Evolutionary conservation across 1,140 invertebrate genomes (phyloP), one percentile per base, ranked within the genome.

Genomic region (Drosophila lacteicornis): DNA sequence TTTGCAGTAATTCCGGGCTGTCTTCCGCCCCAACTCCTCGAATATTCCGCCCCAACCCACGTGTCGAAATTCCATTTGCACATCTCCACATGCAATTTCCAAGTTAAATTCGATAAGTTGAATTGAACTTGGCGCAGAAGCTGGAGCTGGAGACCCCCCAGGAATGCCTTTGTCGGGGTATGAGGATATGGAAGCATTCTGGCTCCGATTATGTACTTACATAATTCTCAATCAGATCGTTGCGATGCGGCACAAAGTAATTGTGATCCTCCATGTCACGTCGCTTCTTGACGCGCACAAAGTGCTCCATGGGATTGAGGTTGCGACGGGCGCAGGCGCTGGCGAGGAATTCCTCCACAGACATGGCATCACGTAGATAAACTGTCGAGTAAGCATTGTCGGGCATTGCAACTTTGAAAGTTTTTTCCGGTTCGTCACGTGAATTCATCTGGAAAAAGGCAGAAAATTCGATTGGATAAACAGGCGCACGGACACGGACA

Each of bases 251-350:
- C 80, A 98, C 97, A 94, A 98, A 99, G 93, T 98, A 98, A 94
- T 98, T 98, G 91, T 97, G 97, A 93, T 98, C 97, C 93, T 98
- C 97, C 96, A 98, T 98, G 87, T 99, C 98, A 75, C 97, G 95
- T 73, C 97, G 95, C 92, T 98, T 98, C 93, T 98, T 98, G 15
- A 99, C 97, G 63, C 98, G 94, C 15, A 99, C 97, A 94, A 99
- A 99, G 93, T 99, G 98, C 93, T 99, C 98, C 93, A 97, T 96
- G 15, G 98, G 96, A 93, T 97, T 98, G 42, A 99, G 95, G 88
- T 96, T 97, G 92, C 98, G 97, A 75, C 98, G 95, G 49, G 96
- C 96, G 94, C 98, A 99, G 30, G 97, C 98, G 80, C 96, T 96
- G 38, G 97, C 97, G 56, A 99, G 94, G 92, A 99, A 97, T 94